A percentile compares a stretch with the other conserved stretches of the same genome.
Conservation (phyloP, 2,888 invertebrate genomes). For the Anthophora plumipes region DNA sequence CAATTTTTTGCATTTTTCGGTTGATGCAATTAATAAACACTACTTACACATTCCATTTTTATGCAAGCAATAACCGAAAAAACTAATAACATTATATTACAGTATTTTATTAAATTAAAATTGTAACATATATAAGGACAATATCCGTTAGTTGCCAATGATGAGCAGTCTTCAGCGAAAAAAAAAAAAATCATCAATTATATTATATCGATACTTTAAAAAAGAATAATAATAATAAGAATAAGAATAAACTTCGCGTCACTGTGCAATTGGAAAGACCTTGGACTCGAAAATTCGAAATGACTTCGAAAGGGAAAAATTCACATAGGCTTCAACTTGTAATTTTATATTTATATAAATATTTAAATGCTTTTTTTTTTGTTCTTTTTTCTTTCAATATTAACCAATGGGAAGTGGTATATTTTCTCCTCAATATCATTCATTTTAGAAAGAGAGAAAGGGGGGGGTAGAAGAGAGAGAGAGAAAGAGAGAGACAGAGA, state of each 20-base stretch:
- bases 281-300: slow-evolving; percentile 42
- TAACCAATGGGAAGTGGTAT: slow-evolving; percentile 54
- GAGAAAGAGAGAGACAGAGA: slow-evolving; percentile 10
- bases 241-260: slow-evolving; percentile 24
- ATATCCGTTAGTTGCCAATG: background rate
- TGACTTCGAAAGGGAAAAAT: background rate
- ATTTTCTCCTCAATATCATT: slow-evolving; percentile 33
- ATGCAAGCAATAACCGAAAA: background rate
- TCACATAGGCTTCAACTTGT: slow-evolving; percentile 3
- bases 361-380: slow-evolving; percentile 17
- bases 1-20: background rate
- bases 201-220: background rate
- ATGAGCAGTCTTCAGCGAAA: background rate
- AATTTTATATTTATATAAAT: slow-evolving; percentile 4
- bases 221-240: too few species aligned
- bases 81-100: slow-evolving; percentile 1
- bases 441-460: slow-evolving; percentile 5
- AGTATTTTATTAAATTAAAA: slow-evolving; percentile 5
- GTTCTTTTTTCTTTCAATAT: background rate
- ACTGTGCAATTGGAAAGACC: slow-evolving; percentile 18
- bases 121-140: background rate
- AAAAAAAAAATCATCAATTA: too few species aligned
- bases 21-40: background rate
- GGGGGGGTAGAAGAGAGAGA: background rate
- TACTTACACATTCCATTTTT: background rate